Percentiles rank a stretch among this genome's conserved stretches.
phyloP scores from a whole-genome alignment of 2,113 vertebrate genomes.

The Tinamus guttatus region DNA sequence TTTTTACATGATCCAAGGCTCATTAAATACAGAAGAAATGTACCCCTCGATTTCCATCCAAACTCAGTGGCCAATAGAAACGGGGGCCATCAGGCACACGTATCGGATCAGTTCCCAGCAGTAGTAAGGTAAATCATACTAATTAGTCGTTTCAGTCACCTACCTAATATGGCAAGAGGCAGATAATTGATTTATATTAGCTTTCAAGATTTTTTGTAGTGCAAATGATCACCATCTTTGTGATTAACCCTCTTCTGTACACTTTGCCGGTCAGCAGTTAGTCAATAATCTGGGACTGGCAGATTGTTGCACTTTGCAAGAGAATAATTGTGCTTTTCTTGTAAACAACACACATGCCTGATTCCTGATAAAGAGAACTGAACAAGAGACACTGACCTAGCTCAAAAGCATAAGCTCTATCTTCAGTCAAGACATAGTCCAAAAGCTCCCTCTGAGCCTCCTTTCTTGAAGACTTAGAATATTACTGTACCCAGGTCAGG shows the following conservation, averaged over 20 bases:
- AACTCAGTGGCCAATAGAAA: neutral
- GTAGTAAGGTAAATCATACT: neutral
- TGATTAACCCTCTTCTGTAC: neutral
- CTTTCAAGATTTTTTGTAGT: neutral
- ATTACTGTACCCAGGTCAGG: neutral
- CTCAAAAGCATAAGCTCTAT: neutral
- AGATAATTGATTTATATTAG: neutral
- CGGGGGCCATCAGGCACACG: neutral
- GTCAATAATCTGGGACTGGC: neutral
- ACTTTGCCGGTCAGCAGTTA: neutral
- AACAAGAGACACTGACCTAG: neutral
- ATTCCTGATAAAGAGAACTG: neutral
- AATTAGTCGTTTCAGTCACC: constrained; percentile 1
- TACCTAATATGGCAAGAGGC: neutral
- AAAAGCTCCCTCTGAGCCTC: neutral
- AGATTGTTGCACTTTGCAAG: neutral
- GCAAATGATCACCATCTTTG: neutral
- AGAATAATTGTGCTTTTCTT: neutral
- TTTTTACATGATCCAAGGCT: constrained; percentile 4
- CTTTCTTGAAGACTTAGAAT: neutral
- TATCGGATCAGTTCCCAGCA: neutral
- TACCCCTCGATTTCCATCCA: neutral
- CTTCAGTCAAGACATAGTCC: neutral
- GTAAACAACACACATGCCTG: neutral
- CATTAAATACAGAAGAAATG: constrained; percentile 21